Conservation (phyloP, 2,888 invertebrate genomes). For the Chymomyza amoena region DNA sequence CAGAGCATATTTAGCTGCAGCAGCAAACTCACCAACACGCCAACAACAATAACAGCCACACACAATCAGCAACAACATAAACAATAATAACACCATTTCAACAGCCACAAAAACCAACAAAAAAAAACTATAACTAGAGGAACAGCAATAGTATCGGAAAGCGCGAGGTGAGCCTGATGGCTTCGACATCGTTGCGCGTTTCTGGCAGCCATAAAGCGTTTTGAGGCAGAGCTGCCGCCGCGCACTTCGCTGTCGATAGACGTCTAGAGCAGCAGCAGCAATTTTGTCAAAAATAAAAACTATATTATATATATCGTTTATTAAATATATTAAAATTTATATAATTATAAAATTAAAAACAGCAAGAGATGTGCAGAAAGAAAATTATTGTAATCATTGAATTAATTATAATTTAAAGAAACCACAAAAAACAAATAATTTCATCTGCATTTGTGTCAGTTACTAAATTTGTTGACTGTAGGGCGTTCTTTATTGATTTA, state of each 20-base stretch:
- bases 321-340: conserved; percentile 79
- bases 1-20: conserved; percentile 50
- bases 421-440: conserved; percentile 29
- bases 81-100: conserved; percentile 21
- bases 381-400: conserved; percentile 77
- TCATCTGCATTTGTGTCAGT: conserved; percentile 9
- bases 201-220: not conserved
- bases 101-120: conserved; percentile 33
- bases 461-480: not conserved
- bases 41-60: conserved; percentile 37
- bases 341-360: conserved; percentile 76
- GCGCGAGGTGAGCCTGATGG: not conserved
- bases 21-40: conserved; percentile 42
- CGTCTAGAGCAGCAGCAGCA: conserved; percentile 53
- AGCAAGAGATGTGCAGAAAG: conserved; percentile 65
- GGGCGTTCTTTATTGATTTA: not conserved
- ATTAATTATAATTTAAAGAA: conserved; percentile 74
- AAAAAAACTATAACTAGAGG: conserved; percentile 39
- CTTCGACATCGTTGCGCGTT: not conserved
- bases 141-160: conserved; percentile 47
- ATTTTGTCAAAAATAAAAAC: conserved; percentile 57
- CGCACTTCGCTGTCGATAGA: conserved; percentile 16
- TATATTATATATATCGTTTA: conserved; percentile 76
- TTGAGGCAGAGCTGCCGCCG: conserved; percentile 10
- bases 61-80: conserved; percentile 36